Conservation (phyloP, 2,797 vertebrate species). For the Sebastes nivosus region DNA sequence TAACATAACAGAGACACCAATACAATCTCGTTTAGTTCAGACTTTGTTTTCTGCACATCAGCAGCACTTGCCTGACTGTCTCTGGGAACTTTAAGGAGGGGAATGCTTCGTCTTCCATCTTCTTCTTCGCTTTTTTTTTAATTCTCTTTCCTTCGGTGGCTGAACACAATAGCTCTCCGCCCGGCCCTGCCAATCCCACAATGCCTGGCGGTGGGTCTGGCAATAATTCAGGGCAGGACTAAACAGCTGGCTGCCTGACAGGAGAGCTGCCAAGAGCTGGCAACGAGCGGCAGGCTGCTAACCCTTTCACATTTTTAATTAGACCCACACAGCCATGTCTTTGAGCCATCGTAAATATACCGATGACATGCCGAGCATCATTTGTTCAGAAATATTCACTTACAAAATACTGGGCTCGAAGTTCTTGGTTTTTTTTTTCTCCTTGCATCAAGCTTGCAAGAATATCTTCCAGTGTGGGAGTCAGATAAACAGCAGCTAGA, state of each 20-base stretch:
- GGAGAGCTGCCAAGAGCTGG: conserved; percentile 96
- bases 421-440: conserved; percentile 30
- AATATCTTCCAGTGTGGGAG: conserved; percentile 36
- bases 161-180: conserved; percentile 68
- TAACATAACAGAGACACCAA: not conserved
- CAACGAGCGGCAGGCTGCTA: conserved; percentile 95
- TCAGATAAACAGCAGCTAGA: conserved; percentile 34
- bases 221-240: conserved; percentile 96
- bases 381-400: conserved; percentile 86
- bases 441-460: conserved; percentile 54
- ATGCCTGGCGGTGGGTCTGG: conserved; percentile 88
- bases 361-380: conserved; percentile 91
- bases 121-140: not conserved
- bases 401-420: conserved; percentile 77
- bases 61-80: conserved; percentile 12
- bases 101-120: conserved; percentile 30
- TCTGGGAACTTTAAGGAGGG: conserved; percentile 47
- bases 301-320: conserved; percentile 99
- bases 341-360: conserved; percentile 98
- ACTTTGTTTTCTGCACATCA: conserved; percentile 4
- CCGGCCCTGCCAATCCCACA: conserved; percentile 85
- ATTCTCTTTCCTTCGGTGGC: conserved; percentile 41
- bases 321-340: conserved; percentile 99
- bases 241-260: conserved; percentile 98
- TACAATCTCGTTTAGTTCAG: not conserved